Conservation (phyloP, 2,797 vertebrate genomes). For the Falco biarmicus region DNA sequence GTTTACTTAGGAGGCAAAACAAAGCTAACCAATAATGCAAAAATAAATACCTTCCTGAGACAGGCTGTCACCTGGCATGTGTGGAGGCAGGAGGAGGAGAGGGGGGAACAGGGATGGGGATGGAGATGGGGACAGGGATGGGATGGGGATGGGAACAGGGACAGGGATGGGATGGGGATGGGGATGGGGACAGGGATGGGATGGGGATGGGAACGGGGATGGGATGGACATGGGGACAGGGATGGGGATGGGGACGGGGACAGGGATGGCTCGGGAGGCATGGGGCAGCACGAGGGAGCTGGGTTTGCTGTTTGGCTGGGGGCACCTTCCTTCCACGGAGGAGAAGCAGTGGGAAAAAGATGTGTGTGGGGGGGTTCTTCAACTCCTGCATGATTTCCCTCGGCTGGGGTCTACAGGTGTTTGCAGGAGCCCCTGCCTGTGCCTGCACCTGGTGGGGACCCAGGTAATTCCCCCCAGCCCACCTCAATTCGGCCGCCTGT, state of each 20-base stretch:
- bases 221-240: too few species aligned
- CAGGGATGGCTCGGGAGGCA: background rate
- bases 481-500: background rate
- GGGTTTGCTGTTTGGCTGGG: background rate
- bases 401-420: fast-evolving
- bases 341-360: background rate
- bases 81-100: background rate
- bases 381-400: background rate
- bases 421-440: background rate
- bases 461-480: background rate
- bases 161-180: too few species aligned
- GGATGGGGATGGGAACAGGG: too few species aligned
- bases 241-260: background rate
- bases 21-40: conserved; percentile 65
- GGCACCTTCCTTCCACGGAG: background rate
- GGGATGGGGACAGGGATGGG: too few species aligned
- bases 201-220: too few species aligned
- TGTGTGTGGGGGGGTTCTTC: background rate
- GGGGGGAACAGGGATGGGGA: background rate
- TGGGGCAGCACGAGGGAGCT: fast-evolving
- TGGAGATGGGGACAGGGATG: too few species aligned
- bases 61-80: conserved; percentile 44
- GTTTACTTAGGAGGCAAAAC: conserved; percentile 72
- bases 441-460: fast-evolving
- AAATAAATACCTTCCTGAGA: conserved; percentile 69